These are phyloP conservation scores for Lithobates pipiens DNA, from an alignment of 2,797 vertebrate species.

Conservation along the genomic window DNA sequence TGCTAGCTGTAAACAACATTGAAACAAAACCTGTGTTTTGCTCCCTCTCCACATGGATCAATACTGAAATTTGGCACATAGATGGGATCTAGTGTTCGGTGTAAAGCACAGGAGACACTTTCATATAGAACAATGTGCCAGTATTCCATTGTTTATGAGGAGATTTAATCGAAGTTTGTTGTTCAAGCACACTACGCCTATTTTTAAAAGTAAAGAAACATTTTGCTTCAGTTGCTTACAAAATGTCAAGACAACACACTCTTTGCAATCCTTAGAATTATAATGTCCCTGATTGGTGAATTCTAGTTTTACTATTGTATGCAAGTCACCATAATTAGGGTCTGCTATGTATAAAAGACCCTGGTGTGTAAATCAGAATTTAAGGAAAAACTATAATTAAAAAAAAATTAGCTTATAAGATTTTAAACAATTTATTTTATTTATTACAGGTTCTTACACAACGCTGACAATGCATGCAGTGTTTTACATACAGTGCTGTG, in stretches of 20 bases:
- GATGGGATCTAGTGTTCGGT: not conserved
- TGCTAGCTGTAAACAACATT: constrained; percentile 2
- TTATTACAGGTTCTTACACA: no score
- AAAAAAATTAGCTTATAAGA: no score
- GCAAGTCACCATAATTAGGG: no score
- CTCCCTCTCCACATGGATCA: constrained; percentile 11
- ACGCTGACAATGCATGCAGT: no score
- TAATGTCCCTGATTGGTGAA: not conserved
- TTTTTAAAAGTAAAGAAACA: not conserved
- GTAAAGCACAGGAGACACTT: not conserved
- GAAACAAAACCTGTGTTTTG: not conserved
- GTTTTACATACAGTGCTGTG: no score
- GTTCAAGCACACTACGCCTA: not conserved
- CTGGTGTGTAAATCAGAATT: no score
- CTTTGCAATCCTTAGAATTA: not conserved
- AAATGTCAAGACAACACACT: not conserved
- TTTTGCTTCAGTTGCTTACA: not conserved
- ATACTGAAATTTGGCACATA: constrained; percentile 26
- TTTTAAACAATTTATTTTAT: no score
- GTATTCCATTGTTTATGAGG: constrained; percentile 12
- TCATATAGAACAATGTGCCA: constrained; percentile 7
- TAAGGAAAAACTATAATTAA: no score
- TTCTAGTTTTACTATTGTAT: no score
- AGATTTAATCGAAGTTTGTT: not conserved
- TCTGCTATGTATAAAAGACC: no score